Evolutionary conservation across 2,797 vertebrate genomes (phyloP).

Genomic region (Sebastes elongatus): DNA sequence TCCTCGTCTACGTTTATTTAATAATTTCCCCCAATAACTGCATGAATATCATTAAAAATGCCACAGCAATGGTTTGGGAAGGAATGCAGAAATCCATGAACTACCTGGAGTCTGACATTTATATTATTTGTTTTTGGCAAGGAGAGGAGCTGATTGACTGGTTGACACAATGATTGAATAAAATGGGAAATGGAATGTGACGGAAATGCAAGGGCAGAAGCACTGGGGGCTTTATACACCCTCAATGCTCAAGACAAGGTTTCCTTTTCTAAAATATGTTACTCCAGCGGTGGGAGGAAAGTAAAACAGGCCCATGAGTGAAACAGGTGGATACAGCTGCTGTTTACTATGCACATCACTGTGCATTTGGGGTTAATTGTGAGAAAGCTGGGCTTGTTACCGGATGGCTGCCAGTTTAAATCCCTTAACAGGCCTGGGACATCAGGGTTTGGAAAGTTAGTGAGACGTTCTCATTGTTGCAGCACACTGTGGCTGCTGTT

Average conservation of each 20-base stretch:
- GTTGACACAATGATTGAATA: conserved; percentile 11
- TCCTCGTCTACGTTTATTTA: conserved; percentile 53
- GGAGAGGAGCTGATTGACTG: conserved; percentile 27
- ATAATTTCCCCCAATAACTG: conserved; percentile 61
- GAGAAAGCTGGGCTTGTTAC: conserved; percentile 7
- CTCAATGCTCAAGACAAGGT: not conserved
- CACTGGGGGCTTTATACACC: not conserved
- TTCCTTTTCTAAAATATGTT: not conserved
- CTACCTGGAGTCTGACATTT: conserved; percentile 18
- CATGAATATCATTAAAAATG: conserved; percentile 66
- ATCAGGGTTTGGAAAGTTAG: not conserved
- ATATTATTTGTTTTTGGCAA: conserved; percentile 18
- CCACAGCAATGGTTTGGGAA: conserved; percentile 18
- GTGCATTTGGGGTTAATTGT: conserved; percentile 11
- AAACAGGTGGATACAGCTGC: conserved; percentile 34
- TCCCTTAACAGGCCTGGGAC: not conserved
- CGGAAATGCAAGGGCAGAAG: conserved; percentile 4
- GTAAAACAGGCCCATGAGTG: not conserved
- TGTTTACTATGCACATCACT: not conserved
- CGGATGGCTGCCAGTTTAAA: conserved; percentile 16
- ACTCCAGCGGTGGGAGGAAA: not conserved
- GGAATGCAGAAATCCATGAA: conserved; percentile 25
- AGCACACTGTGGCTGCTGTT: not conserved
- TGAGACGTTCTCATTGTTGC: not conserved
- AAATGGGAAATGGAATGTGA: conserved; percentile 34